Evolutionary conservation across 2,888 invertebrate genomes (phyloP), one percentile per base, ranked within the genome.

Genomic region (Apodemia zela): DNA sequence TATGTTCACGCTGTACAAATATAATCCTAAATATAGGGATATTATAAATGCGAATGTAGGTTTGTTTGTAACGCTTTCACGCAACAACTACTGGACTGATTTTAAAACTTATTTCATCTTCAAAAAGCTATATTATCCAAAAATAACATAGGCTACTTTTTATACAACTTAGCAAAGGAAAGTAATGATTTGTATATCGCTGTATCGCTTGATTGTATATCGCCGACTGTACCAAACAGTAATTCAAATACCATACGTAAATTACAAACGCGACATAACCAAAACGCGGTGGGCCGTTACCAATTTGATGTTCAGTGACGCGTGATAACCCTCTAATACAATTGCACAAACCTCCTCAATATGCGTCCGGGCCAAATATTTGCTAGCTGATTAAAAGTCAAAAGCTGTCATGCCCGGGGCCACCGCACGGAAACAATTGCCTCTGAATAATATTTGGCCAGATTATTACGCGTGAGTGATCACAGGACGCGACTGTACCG

Each of bases 321-420:
- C 81, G 78, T 77, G 78, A 69, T 65, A 77, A 75, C 78, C 80
- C 81, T 68, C 85, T 89, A 87, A 90, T 78, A 74, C 88, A 89
- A 90, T 90, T 90, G 84, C 89, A 87, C 89, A 89, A 63, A 72
- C 72, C 80, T 87, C 77, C 87, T 88, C 88, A 85, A 87, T 87
- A 88, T 87, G 88, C 88, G 84, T 45, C 45, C 73, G 75, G 74
- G 59, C 35, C 59, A 35, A 35, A 35, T 59, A 59, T 59, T 59
- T 59, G 59, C 59, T 59, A 35, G 59, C 33, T 59, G 59, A 59
- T 59, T 59, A 35, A 59, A 59, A 59, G 59, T 59, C 59, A 59
- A 59, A 54, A 59, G 85, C 84, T 83, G 86, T 86, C 87, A 72
- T 82, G 84, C 84, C 82, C 67, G 72, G 70, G 79, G 82, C 81